phyloP scores from a whole-genome alignment of 2,888 invertebrate species.

The Archaeoteleia sp. region DNA sequence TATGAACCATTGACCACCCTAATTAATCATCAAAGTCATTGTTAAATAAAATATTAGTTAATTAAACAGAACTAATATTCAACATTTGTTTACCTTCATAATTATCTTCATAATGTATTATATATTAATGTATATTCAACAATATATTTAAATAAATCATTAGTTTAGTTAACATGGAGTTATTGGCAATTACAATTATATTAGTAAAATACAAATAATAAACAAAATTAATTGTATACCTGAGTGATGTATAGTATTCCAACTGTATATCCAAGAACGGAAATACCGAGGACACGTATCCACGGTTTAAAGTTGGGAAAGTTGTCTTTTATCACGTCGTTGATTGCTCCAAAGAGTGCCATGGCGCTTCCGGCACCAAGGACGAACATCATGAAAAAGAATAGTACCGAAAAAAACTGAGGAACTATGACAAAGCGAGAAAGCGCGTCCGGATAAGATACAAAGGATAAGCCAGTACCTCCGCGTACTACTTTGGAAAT shows the following conservation, averaged over 20 bases:
- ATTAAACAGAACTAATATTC: background rate
- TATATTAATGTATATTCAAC: too few relatives aligned
- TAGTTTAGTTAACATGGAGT: constrained; percentile 75
- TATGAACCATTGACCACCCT: constrained; percentile 85
- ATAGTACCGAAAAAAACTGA: constrained; percentile 75
- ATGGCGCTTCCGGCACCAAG: constrained; percentile 87
- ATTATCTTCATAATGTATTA: too few relatives aligned
- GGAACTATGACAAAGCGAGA: constrained; percentile 84
- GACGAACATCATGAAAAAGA: constrained; percentile 82
- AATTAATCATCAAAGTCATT: constrained; percentile 34
- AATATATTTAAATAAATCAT: background rate
- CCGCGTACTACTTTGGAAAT: constrained; percentile 82
- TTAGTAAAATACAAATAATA: too few relatives aligned
- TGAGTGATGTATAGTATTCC: constrained; percentile 86
- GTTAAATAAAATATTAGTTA: too few relatives aligned
- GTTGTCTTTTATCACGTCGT: constrained; percentile 82
- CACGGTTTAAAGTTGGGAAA: constrained; percentile 79
- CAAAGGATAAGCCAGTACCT: constrained; percentile 87
- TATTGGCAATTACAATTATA: too few relatives aligned
- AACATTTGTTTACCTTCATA: background rate
- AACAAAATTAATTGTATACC: constrained; percentile 76
- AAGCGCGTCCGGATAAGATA: constrained; percentile 90
- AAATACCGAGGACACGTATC: constrained; percentile 78
- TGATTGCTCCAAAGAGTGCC: constrained; percentile 81
- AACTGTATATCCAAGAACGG: constrained; percentile 78